Evolutionary conservation across 2,888 invertebrate genomes (phyloP).

Genomic region (Caenorhabditis sp.): DNA sequence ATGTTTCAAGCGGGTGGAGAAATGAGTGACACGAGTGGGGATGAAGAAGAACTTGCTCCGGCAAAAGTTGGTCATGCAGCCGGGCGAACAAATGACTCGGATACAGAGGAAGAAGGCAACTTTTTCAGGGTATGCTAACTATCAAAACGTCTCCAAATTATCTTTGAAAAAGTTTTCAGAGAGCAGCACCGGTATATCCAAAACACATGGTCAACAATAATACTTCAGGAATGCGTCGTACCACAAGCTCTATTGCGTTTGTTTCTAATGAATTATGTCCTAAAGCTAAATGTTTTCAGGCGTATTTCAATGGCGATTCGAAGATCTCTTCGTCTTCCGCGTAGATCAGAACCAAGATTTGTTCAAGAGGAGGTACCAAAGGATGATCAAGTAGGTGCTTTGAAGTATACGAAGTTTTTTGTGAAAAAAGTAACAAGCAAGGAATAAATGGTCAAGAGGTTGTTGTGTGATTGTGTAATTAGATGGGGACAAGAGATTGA

Average conservation of each 20-base stretch:
- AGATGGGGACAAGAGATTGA: neutral
- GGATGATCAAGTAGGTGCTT: slow-evolving; percentile 19
- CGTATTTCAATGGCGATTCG: slow-evolving; percentile 75
- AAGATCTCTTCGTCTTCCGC: slow-evolving; percentile 70
- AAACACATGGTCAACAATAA: slow-evolving; percentile 42
- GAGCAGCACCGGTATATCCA: slow-evolving; percentile 54
- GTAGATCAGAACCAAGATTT: slow-evolving; percentile 49
- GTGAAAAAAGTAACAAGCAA: neutral
- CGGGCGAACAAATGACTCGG: slow-evolving; percentile 52
- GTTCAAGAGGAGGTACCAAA: slow-evolving; percentile 16
- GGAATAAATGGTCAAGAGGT: neutral
- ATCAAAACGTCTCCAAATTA: neutral
- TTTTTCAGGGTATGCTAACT: slow-evolving; percentile 29
- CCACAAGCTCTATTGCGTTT: slow-evolving; percentile 61
- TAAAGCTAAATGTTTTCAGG: slow-evolving; percentile 19
- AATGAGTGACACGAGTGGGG: slow-evolving; percentile 55
- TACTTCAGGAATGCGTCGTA: slow-evolving; percentile 48
- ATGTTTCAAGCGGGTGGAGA: slow-evolving; percentile 64
- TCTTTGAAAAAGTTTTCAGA: slow-evolving; percentile 17
- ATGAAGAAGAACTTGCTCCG: slow-evolving; percentile 54
- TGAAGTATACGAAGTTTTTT: neutral
- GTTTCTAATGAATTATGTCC: neutral
- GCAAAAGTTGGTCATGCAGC: slow-evolving; percentile 52
- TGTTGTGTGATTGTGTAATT: neutral
- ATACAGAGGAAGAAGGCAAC: slow-evolving; percentile 40